These are phyloP conservation scores for Argyrosomus regius DNA, from an alignment of 2,797 vertebrate species.

Conservation along the genomic window DNA sequence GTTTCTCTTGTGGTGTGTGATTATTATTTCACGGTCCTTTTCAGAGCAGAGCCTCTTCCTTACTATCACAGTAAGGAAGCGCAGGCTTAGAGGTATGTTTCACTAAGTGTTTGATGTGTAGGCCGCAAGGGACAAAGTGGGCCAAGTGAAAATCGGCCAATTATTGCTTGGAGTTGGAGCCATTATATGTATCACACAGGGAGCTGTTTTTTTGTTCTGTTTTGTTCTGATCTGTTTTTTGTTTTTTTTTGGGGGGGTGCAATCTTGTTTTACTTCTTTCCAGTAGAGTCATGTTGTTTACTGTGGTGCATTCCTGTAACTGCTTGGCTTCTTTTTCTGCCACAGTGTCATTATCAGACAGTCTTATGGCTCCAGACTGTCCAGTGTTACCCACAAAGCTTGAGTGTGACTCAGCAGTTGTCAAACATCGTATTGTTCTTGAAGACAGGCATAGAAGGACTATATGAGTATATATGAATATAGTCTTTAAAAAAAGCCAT, in stretches of 20 bases:
- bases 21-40: slow-evolving; percentile 44
- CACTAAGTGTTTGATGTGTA: slow-evolving; percentile 17
- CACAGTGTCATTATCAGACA: slow-evolving; percentile 28
- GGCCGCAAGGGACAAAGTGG: not conserved
- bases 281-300: slow-evolving; percentile 39
- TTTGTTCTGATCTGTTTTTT: no score
- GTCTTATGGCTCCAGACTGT: slow-evolving; percentile 42
- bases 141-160: slow-evolving; percentile 19
- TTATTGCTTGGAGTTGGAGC: slow-evolving; percentile 28
- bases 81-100: slow-evolving; percentile 26
- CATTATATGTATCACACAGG: slow-evolving; percentile 7
- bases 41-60: slow-evolving; percentile 14
- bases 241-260: no score
- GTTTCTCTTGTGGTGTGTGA: slow-evolving; percentile 31
- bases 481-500: not conserved
- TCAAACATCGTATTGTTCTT: not conserved
- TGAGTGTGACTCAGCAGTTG: slow-evolving; percentile 21
- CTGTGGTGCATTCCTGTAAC: slow-evolving; percentile 39
- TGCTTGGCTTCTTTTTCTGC: slow-evolving; percentile 14
- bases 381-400: slow-evolving; percentile 2
- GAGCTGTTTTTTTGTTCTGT: not conserved
- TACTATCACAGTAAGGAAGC: slow-evolving; percentile 25
- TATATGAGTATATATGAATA: not conserved
- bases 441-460: not conserved
- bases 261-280: slow-evolving; percentile 35